phyloP scores from a whole-genome alignment of 2,888 invertebrate species.

The Ophioninae sp. region DNA sequence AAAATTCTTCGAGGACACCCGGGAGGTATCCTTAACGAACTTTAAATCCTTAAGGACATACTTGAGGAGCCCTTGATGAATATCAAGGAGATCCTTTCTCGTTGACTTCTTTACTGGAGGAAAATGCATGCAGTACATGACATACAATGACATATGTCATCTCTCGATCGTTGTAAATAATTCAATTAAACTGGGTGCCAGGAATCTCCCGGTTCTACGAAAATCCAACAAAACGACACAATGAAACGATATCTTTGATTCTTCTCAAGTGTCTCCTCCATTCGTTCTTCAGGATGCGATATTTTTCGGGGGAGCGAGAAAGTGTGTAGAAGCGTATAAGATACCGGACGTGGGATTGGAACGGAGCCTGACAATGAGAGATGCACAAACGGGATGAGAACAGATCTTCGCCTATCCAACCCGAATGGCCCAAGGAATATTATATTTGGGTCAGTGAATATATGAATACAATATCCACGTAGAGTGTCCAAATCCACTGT shows the following conservation, averaged over 20 bases:
- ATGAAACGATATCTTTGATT: not conserved
- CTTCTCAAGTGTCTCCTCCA: not conserved
- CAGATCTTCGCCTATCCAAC: slow-evolving; percentile 48
- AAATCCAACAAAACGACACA: not conserved
- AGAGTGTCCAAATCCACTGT: slow-evolving; percentile 57
- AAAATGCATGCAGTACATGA: not conserved
- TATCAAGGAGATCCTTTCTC: not conserved
- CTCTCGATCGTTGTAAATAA: not conserved
- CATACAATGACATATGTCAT: not conserved
- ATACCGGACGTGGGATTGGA: slow-evolving; percentile 30
- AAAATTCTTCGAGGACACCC: not conserved
- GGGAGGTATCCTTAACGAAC: too few species aligned
- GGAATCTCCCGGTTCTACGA: not conserved
- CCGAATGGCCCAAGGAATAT: slow-evolving; percentile 55
- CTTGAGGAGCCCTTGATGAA: too few species aligned
- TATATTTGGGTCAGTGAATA: slow-evolving; percentile 70
- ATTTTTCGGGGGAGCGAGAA: slow-evolving; percentile 24
- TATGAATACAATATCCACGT: slow-evolving; percentile 65
- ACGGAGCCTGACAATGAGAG: slow-evolving; percentile 58
- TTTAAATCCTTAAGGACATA: not conserved
- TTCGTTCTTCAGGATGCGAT: slow-evolving; percentile 17
- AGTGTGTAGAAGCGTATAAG: slow-evolving; percentile 26
- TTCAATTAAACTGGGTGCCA: not conserved
- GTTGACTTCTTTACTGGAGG: not conserved
- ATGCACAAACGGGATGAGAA: slow-evolving; percentile 39